Base-by-base conservation (phyloP, 2,888 invertebrate genomes). In the Dione juno region DNA sequence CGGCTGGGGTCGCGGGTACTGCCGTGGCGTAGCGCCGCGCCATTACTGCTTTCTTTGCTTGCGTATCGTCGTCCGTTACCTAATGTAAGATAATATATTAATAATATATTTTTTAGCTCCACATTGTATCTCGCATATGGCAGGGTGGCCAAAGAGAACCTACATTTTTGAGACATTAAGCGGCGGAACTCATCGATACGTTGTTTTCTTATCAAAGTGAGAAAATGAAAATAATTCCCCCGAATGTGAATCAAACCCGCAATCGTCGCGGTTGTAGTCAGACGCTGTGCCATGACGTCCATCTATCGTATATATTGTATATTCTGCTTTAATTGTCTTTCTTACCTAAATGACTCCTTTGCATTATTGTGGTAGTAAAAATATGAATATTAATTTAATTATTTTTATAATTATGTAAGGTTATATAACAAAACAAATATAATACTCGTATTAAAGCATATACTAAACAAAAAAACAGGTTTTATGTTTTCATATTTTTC, bases 21-120 rank as follows among this genome's bases (percentile, higher is more conserved):
- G 93, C 97, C 96, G 81, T 99, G 98, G 98, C 94, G 96, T 77
- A 96, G 96, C 78, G 99, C 99, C 78, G 97, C 97, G 72, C 98
- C 99, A 54, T 95, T 98, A 83, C 95, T 99, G 80, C 95, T 98
- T 83, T 97, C 98, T 76, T 94, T 97, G 76, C 95, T 97, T 75
- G 96, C 97, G 77, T 99, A 97, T 93, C 96, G 97, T 83, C 95
- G 97, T 80, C 96, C 97, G 69, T 92, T 99, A 80, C 96, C 98
- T 71, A 95, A 95, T 85, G 96, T 96, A 85, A 93, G 92, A 64
- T 64, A 13, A 48, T 50, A 0, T 16, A 19, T 50, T 50, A 28
- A 28, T 28, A 28, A 28, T 28, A 28, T 28, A 5, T 5, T 3
- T 3, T 50, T 50, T 11, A 43, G 13, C 13, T 14, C 6, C 43